These are phyloP conservation scores for Cyphomyrus discorhynchus DNA, from an alignment of 2,113 vertebrate species.

Conservation along the genomic window DNA sequence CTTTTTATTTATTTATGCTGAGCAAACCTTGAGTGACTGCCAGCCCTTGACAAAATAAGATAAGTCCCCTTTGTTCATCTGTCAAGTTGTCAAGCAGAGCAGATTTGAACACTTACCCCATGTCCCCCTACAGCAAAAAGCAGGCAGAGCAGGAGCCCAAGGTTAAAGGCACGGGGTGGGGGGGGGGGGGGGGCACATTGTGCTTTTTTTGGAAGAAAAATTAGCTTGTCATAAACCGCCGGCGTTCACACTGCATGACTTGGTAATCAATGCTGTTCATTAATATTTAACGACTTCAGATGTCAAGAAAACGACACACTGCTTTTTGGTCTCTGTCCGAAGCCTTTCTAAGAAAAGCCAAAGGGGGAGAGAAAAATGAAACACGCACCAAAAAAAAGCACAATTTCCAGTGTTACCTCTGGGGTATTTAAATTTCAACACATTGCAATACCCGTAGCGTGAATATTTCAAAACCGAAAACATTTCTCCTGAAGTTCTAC, in stretches of 20 bases:
- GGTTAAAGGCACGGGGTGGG: slow-evolving; percentile 61
- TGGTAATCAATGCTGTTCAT: slow-evolving; percentile 50
- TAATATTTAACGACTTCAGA: slow-evolving; percentile 59
- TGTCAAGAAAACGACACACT: slow-evolving; percentile 20
- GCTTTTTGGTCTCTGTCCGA: neutral
- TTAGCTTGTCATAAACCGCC: slow-evolving; percentile 47
- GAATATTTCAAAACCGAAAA: neutral
- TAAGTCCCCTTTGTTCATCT: slow-evolving; percentile 59
- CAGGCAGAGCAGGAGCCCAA: slow-evolving; percentile 35
- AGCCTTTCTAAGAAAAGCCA: slow-evolving; percentile 28
- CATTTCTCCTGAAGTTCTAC: slow-evolving; percentile 13
- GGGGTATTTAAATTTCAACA: slow-evolving; percentile 1
- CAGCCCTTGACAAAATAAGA: slow-evolving; percentile 69
- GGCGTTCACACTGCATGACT: slow-evolving; percentile 46
- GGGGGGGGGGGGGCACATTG: slow-evolving; percentile 55
- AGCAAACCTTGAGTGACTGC: slow-evolving; percentile 60
- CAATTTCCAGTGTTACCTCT: neutral
- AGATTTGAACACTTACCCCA: slow-evolving; percentile 36
- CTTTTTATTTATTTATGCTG: slow-evolving; percentile 65
- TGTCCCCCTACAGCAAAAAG: slow-evolving; percentile 23
- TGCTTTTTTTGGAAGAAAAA: slow-evolving; percentile 52
- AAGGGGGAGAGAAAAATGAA: neutral
- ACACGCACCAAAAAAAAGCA: neutral
- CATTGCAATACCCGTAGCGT: neutral
- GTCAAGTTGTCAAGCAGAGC: slow-evolving; percentile 55